Conservation (phyloP, 2,888 invertebrate genomes). For the Drosophila siamana region DNA sequence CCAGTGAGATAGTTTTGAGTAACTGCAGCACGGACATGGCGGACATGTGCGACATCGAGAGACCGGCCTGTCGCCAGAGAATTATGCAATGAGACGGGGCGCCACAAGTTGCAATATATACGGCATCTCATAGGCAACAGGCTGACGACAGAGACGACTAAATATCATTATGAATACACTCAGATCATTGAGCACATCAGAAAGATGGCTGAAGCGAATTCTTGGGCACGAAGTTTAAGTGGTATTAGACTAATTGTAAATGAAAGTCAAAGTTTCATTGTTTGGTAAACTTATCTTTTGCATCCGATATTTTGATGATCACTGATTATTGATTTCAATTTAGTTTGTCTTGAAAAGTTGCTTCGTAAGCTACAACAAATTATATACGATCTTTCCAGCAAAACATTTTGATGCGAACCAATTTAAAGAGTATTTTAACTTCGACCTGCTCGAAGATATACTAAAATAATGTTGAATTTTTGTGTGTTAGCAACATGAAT, state of each 20-base stretch:
- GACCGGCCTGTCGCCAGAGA: conserved; percentile 48
- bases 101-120: conserved; percentile 35
- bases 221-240: no score
- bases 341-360: no score
- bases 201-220: no score
- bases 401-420: no score
- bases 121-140: conserved; percentile 18
- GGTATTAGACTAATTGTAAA: no score
- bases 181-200: neutral
- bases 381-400: no score
- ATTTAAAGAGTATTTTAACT: conserved; percentile 5
- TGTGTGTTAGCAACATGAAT: conserved; percentile 14
- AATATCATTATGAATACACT: conserved; percentile 33
- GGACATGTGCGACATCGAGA: conserved; percentile 40
- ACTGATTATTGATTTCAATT: no score
- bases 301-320: no score
- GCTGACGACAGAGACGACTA: conserved; percentile 22
- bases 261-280: no score
- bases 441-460: no score
- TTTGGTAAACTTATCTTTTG: no score
- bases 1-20: conserved; percentile 70
- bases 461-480: conserved; percentile 8
- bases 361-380: no score
- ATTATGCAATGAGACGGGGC: conserved; percentile 65
- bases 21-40: conserved; percentile 59